phyloP scores from a whole-genome alignment of 1,140 invertebrate species.

The Tetragnatha versicolor region DNA sequence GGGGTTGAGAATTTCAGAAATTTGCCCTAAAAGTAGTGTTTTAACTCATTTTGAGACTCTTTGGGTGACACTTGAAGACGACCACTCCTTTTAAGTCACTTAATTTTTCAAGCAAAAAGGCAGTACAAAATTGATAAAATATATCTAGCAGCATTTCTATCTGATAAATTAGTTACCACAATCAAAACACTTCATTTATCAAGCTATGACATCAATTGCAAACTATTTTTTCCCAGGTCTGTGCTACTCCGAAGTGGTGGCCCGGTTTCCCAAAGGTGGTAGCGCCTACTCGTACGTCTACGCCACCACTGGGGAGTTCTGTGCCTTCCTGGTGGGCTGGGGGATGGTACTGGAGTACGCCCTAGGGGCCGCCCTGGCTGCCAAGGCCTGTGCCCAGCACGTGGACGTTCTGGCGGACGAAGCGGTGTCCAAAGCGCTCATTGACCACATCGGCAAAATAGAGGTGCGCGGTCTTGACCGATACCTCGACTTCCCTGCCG shows the following conservation, averaged over 20 bases:
- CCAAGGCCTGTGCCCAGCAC: constrained; percentile 52
- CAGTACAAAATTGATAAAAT: too few species aligned
- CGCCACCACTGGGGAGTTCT: constrained; percentile 65
- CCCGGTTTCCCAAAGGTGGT: constrained; percentile 65
- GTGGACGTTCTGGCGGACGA: constrained; percentile 34
- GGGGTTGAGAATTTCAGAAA: too few species aligned
- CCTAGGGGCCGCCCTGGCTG: constrained; percentile 36
- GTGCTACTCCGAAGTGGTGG: constrained; percentile 67
- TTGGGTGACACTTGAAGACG: too few species aligned
- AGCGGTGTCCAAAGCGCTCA: not conserved
- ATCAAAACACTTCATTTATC: too few species aligned
- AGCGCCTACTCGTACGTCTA: constrained; percentile 67
- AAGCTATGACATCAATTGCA: too few species aligned
- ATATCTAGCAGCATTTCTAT: too few species aligned
- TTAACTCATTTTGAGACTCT: too few species aligned
- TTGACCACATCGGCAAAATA: constrained; percentile 18
- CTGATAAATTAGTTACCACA: too few species aligned
- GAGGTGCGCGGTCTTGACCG: constrained; percentile 24
- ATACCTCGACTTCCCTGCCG: constrained; percentile 46
- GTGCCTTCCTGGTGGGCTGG: constrained; percentile 67
- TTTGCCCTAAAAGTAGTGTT: too few species aligned
- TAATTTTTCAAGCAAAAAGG: too few species aligned
- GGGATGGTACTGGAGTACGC: constrained; percentile 62
- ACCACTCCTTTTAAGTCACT: too few species aligned
- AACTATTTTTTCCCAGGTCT: constrained; percentile 60